Evolutionary conservation across 2,797 vertebrate genomes (phyloP).

Genomic region (Steatocranus sp.): DNA sequence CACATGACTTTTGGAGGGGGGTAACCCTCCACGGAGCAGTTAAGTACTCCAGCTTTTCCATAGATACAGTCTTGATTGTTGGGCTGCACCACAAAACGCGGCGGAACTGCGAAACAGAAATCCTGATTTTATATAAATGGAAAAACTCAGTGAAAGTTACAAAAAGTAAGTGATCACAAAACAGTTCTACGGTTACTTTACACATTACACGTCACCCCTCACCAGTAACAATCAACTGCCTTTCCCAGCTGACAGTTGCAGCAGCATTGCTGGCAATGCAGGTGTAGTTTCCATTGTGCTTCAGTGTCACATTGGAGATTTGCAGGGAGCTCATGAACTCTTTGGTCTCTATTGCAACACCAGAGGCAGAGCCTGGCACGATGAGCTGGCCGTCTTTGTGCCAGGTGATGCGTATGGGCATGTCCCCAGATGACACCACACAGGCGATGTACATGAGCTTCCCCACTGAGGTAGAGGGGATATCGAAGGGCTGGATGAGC

Average conservation of each 20-base stretch:
- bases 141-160: background rate
- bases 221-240: constrained; percentile 96
- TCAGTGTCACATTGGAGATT: constrained; percentile 96
- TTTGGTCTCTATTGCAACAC: constrained; percentile 96
- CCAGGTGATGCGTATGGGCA: constrained; percentile 99
- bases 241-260: constrained; percentile 93
- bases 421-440: constrained; percentile 97
- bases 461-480: constrained; percentile 96
- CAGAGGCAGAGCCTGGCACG: constrained; percentile 85
- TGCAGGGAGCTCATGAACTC: constrained; percentile 98
- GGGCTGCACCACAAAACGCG: constrained; percentile 94
- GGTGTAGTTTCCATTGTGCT: constrained; percentile 98
- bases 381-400: constrained; percentile 97
- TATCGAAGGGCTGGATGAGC: constrained; percentile 97
- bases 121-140: background rate
- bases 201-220: constrained; percentile 41
- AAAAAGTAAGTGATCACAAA: background rate
- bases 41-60: constrained; percentile 93
- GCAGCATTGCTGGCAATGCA: constrained; percentile 95
- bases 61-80: constrained; percentile 99
- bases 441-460: constrained; percentile 98
- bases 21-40: constrained; percentile 96
- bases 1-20: constrained; percentile 98
- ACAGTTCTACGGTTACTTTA: background rate
- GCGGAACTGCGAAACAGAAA: constrained; percentile 80